phyloP scores from a whole-genome alignment of 1,140 invertebrate species.

The Procambarus clarkii region DNA sequence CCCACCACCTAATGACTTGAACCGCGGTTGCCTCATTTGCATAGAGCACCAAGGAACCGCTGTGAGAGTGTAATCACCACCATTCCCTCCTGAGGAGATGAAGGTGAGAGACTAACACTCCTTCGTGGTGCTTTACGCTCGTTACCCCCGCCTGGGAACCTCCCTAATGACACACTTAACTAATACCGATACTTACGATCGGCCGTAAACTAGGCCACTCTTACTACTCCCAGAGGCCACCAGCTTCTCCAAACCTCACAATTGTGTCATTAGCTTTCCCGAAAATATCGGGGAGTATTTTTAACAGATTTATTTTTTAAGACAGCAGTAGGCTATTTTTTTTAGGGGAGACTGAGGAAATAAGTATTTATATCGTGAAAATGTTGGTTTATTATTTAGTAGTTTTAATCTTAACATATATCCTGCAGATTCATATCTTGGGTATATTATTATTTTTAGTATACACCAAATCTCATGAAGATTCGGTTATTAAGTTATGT shows the following conservation, averaged over 20 bases:
- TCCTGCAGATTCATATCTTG: too few species aligned
- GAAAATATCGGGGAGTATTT: background rate
- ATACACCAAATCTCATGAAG: too few species aligned
- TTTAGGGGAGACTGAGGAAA: too few species aligned
- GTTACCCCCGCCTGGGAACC: conserved; percentile 17
- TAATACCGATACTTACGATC: conserved; percentile 18
- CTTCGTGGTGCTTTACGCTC: background rate
- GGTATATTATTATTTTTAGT: too few species aligned
- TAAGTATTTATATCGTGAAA: too few species aligned
- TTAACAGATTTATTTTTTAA: too few species aligned
- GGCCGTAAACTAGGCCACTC: background rate
- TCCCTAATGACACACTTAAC: conserved; percentile 35
- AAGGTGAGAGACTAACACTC: conserved; percentile 25
- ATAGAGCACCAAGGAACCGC: background rate
- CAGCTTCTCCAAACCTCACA: background rate
- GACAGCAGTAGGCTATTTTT: too few species aligned
- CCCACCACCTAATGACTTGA: too few species aligned
- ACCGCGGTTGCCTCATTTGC: conserved; percentile 16
- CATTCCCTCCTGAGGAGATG: background rate
- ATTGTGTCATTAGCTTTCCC: background rate
- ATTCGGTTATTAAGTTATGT: too few species aligned
- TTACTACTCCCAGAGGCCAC: background rate
- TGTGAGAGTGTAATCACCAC: too few species aligned
- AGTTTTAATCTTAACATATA: too few species aligned
- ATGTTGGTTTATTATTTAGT: too few species aligned